phyloP scores from a whole-genome alignment of 2,797 vertebrate species.

The Columba guinea region DNA sequence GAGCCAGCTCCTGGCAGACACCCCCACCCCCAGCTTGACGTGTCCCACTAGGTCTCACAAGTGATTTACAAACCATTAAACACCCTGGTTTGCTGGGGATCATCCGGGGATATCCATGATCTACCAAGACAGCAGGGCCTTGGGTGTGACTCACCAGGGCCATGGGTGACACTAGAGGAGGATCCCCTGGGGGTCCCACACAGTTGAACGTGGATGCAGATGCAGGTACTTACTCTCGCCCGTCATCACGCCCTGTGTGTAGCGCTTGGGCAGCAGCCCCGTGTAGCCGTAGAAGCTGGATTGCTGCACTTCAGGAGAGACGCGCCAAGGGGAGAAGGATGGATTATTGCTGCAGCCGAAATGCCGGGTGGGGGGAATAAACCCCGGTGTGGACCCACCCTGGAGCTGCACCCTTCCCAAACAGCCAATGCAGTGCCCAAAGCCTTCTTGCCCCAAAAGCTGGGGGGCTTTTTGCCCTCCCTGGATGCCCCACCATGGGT shows the following conservation, averaged over 20 bases:
- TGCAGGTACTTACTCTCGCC: conserved; percentile 90
- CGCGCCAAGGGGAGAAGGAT: neutral
- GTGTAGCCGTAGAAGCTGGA: conserved; percentile 99
- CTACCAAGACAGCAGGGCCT: neutral
- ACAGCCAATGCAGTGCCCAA: accelerated
- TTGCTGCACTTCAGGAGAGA: conserved; percentile 92
- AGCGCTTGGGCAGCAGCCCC: conserved; percentile 97
- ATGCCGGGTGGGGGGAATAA: accelerated
- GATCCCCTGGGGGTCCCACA: neutral
- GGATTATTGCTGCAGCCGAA: neutral
- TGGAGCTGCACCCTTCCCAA: neutral
- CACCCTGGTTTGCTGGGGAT: neutral
- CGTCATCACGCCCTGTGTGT: conserved; percentile 98
- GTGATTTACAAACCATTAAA: neutral
- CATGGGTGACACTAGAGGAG: neutral
- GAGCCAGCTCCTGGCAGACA: neutral
- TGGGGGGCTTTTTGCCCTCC: neutral
- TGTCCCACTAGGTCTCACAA: neutral
- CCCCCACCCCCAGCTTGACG: neutral
- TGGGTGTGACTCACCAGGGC: neutral
- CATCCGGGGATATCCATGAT: too few relatives aligned
- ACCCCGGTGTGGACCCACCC: neutral
- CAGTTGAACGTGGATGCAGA: accelerated
- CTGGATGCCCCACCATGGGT: neutral
- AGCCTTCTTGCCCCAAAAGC: neutral